Conservation (phyloP, 2,113 vertebrate species). For the Origma solitaria region DNA sequence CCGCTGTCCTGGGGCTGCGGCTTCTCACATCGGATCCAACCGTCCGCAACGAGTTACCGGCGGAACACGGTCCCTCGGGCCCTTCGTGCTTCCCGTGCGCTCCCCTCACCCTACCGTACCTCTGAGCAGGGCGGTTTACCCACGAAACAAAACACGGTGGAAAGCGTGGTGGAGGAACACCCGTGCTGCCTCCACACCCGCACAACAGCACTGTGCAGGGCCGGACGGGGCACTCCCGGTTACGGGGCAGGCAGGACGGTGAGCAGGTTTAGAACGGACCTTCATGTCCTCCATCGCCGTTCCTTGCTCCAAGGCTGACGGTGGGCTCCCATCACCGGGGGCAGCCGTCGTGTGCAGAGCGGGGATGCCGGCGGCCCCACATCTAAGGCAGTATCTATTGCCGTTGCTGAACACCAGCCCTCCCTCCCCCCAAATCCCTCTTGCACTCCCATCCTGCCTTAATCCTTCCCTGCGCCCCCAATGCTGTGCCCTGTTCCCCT, state of each 20-base stretch:
- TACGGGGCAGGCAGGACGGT: too few relatives aligned
- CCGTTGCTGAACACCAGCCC: background rate
- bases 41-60: background rate
- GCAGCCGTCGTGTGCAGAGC: background rate
- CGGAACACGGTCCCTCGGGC: accelerated
- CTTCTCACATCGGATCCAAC: background rate
- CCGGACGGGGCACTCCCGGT: background rate
- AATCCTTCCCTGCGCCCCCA: background rate
- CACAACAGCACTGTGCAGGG: background rate
- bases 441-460: background rate
- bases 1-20: background rate
- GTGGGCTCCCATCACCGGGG: too few relatives aligned
- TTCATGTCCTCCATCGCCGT: background rate
- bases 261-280: background rate
- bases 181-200: background rate
- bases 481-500: background rate
- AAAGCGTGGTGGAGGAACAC: background rate
- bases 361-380: background rate
- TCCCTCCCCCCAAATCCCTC: background rate
- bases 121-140: background rate
- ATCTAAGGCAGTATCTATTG: background rate
- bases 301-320: background rate
- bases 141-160: background rate
- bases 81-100: background rate
- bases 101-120: background rate